A percentile compares a stretch with the other conserved stretches of the same genome.
phyloP scores from a whole-genome alignment of 2,797 vertebrate genomes.

The Taeniopygia guttata region DNA sequence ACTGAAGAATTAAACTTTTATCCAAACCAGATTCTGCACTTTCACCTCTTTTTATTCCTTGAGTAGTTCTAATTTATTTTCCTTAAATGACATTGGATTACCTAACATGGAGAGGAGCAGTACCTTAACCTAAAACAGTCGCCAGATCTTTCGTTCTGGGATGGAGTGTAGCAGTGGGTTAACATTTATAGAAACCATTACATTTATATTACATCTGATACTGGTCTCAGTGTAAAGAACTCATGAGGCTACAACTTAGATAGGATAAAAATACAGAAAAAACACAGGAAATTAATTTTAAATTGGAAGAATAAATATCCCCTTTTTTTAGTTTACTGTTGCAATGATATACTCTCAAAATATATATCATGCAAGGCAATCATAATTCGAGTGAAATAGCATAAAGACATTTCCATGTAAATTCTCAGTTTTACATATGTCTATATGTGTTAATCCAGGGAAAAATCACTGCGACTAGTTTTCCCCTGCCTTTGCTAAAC shows the following conservation, averaged over 20 bases:
- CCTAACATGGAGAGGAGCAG: slow-evolving; percentile 78
- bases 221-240: slow-evolving; percentile 61
- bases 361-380: slow-evolving; percentile 61
- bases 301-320: slow-evolving; percentile 77
- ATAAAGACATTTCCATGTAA: slow-evolving; percentile 29
- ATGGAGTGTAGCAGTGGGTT: slow-evolving; percentile 62
- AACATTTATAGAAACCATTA: slow-evolving; percentile 63
- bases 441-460: background rate
- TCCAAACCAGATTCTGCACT: slow-evolving; percentile 89
- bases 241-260: slow-evolving; percentile 69
- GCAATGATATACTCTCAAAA: slow-evolving; percentile 67
- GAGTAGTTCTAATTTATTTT: slow-evolving; percentile 87
- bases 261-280: slow-evolving; percentile 65
- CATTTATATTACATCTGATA: slow-evolving; percentile 74
- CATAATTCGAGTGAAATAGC: slow-evolving; percentile 57
- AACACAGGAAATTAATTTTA: slow-evolving; percentile 83
- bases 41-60: slow-evolving; percentile 88
- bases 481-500: background rate
- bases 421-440: slow-evolving; percentile 27
- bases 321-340: slow-evolving; percentile 73
- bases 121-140: slow-evolving; percentile 73
- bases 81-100: slow-evolving; percentile 82
- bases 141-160: slow-evolving; percentile 54
- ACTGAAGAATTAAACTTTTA: slow-evolving; percentile 90
- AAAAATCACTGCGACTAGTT: background rate